Evolutionary conservation across 1,140 invertebrate genomes (phyloP).

Genomic region (Bradynema listronoti): DNA sequence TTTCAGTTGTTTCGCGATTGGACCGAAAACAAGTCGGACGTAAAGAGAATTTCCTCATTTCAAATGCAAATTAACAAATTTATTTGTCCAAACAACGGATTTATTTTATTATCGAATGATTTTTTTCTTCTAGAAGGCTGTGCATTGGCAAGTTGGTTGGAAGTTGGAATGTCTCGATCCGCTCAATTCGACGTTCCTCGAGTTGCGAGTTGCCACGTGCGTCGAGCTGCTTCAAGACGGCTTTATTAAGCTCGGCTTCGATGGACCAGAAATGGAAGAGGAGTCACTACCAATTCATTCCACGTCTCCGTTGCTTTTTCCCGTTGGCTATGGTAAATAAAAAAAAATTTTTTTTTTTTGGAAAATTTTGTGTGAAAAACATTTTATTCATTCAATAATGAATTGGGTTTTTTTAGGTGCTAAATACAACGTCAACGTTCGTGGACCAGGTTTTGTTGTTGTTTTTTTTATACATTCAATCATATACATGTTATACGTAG

Average conservation of each 20-base stretch:
- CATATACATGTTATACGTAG: neutral
- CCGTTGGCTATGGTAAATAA: slow-evolving; percentile 26
- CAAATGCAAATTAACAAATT: neutral
- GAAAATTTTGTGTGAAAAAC: too few species aligned
- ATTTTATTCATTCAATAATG: too few species aligned
- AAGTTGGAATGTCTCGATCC: slow-evolving; percentile 45
- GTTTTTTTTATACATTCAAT: neutral
- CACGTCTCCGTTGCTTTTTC: slow-evolving; percentile 26
- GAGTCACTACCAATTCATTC: slow-evolving; percentile 31
- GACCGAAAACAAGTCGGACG: slow-evolving; percentile 17
- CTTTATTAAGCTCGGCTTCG: slow-evolving; percentile 42
- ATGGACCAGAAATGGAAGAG: slow-evolving; percentile 35
- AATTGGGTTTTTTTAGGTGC: too few species aligned
- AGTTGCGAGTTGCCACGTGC: slow-evolving; percentile 31
- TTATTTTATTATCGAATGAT: too few species aligned
- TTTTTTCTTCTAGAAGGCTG: neutral
- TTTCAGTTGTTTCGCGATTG: slow-evolving; percentile 17
- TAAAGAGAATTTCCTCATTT: neutral
- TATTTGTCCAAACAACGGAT: neutral
- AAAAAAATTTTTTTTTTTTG: too few species aligned
- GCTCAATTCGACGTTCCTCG: slow-evolving; percentile 24
- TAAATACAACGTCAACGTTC: slow-evolving; percentile 17
- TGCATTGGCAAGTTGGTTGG: slow-evolving; percentile 6
- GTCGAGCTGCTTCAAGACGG: slow-evolving; percentile 29
- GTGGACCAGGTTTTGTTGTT: slow-evolving; percentile 13